Base-by-base conservation (phyloP, 2,888 invertebrate species). In the Tenthredo mesomela region DNA sequence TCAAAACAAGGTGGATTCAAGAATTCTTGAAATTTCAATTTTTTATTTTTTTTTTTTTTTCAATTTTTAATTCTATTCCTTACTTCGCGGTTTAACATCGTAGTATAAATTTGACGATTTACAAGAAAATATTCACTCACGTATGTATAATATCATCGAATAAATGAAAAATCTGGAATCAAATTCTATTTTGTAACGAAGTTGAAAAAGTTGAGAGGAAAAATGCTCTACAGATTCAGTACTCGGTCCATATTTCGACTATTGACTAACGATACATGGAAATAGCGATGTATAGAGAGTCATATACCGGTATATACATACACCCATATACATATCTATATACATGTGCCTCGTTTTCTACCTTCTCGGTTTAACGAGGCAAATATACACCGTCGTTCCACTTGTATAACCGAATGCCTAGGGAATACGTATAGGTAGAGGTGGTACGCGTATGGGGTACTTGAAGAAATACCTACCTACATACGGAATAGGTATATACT, bases 311-410 rank as follows among this genome's bases (percentile, higher is more conserved):
- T 33, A 70, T 3, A 10, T 18, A n/a, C 18, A 1, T 9, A 40
- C 9, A 6, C 10, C n/a, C 2, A 37, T 6, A 33, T 10, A 43
- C 10, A 40, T 40, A 4, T 33, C 2, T 33, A 4, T 9, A 40
- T 6, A 6, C 40, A 71, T 12, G 40, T 43, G 43, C 71, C 71
- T 25, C 71, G 21, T 37, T 73, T 73, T 40, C 40, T 43, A 21
- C 71, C 15, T 43, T 73, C 21, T 73, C 43, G 71, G 43, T 73
- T 73, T 73, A 73, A 73, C 71, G 71, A 73, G 43, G 71, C 67
- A 67, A 67, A 33, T 67, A 67, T 67, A 67, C 29, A 67, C 33
- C 67, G 67, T 67, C 67, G 67, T 67, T 67, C 18, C 67, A 67
- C 67, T 67, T 33, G 29, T 18, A 33, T 33, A 67, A 67, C 67